Evolutionary conservation across 2,888 invertebrate genomes (phyloP).

Genomic region (Ochropacha duplaris): DNA sequence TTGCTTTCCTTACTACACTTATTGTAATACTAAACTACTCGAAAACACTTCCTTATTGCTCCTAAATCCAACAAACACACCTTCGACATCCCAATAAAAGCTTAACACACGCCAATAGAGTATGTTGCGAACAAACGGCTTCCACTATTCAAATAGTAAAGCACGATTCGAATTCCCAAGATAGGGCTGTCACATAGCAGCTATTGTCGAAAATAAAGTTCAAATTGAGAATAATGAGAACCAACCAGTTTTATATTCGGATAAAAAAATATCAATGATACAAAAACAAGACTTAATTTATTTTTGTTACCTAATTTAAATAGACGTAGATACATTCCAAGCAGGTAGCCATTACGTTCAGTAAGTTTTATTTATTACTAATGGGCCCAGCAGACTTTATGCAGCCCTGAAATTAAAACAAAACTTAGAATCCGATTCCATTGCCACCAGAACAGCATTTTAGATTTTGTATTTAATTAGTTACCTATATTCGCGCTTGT

Average conservation of each 20-base stretch:
- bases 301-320: too few relatives aligned
- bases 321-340: too few relatives aligned
- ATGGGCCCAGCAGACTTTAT: too few relatives aligned
- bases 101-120: constrained; percentile 31
- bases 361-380: too few relatives aligned
- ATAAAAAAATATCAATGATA: too few relatives aligned
- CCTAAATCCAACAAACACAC: constrained; percentile 19
- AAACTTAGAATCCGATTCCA: too few relatives aligned
- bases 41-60: constrained; percentile 23
- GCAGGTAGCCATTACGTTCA: too few relatives aligned
- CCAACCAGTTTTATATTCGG: background rate
- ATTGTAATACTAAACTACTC: constrained; percentile 3
- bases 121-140: constrained; percentile 25
- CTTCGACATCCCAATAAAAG: constrained; percentile 22
- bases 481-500: too few relatives aligned
- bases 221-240: background rate
- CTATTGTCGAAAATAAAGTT: background rate
- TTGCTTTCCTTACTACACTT: constrained; percentile 1
- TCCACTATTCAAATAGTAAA: constrained; percentile 33
- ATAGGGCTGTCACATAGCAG: background rate
- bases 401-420: too few relatives aligned
- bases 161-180: background rate
- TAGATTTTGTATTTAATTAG: too few relatives aligned
- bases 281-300: too few relatives aligned
- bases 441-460: too few relatives aligned